Conservation (phyloP, 2,888 invertebrate genomes). For the Notodonta dromedarius region DNA sequence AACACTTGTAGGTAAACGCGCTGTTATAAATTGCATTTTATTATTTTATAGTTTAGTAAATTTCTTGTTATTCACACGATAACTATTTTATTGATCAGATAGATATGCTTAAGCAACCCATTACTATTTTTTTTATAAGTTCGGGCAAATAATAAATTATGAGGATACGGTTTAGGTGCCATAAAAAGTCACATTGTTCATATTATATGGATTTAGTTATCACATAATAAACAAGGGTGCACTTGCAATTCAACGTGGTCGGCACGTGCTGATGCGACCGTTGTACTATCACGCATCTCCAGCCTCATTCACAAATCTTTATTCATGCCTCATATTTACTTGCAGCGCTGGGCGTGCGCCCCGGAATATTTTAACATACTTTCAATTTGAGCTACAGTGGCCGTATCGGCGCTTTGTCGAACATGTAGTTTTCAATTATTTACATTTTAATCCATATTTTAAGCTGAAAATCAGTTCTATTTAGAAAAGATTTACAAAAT, state of each 20-base stretch:
- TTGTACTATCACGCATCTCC: constrained; percentile 71
- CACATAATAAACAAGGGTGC: constrained; percentile 34
- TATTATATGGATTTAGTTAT: not conserved
- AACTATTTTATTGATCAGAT: too few species aligned
- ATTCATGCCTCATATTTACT: constrained; percentile 55
- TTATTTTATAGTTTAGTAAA: too few species aligned
- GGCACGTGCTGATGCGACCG: constrained; percentile 72
- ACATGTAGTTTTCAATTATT: constrained; percentile 23
- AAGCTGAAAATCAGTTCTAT: too few species aligned
- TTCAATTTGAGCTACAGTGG: constrained; percentile 33
- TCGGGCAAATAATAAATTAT: too few species aligned
- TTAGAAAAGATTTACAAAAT: too few species aligned
- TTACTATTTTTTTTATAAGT: too few species aligned
- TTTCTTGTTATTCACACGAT: too few species aligned
- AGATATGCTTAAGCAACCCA: too few species aligned
- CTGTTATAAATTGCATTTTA: too few species aligned
- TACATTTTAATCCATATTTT: too few species aligned
- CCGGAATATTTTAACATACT: constrained; percentile 50
- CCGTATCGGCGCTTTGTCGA: not conserved
- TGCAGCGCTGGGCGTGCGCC: constrained; percentile 39
- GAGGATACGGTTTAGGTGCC: not conserved
- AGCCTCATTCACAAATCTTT: constrained; percentile 66
- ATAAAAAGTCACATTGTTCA: not conserved
- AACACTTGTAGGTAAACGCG: too few species aligned
- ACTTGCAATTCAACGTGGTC: constrained; percentile 45